Base-by-base conservation (phyloP, 2,888 invertebrate species). In the Synergus gifuensis region DNA sequence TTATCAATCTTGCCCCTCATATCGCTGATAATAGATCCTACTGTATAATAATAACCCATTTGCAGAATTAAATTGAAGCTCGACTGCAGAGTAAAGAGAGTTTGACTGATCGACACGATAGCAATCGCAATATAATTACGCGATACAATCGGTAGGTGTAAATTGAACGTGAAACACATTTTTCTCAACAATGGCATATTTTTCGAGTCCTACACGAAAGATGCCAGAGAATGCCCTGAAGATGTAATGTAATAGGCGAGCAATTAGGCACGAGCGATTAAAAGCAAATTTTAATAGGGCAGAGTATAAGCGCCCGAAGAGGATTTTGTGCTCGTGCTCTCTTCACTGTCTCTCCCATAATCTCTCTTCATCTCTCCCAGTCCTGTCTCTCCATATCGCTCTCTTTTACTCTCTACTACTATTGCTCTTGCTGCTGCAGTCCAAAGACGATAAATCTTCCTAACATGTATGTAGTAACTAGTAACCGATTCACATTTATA, bases 401-500 rank as follows among this genome's bases (percentile, higher is more conserved):
- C 82, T 84, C 82, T 84, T 79, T 81, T 82, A 82, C 81, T 82
- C 46, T 76, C 60, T 54, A 64, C 42, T 58, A 69, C 62, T 82
- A 40, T 36, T 78, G 78, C 60, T 69, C 77, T 54, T 78, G 64
- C 79, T 78, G 79, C 76, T 83, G 28, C 77, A 76, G 69, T 78
- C 73, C 79, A 79, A 84, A 80, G 81, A 85, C 87, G 85, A 90
- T 91, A 91, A 91, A 91, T 91, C 90, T 89, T 88, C 84, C 85
- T 86, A 87, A 89, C 88, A 86, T 89, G 88, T 85, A 89, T 89
- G 90, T 87, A 86, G 89, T 89, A 91, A 90, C 90, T 89, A 89
- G 90, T 90, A 89, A 90, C 90, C 90, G 87, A 91, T 90, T 91
- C 91, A 86, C 88, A 87, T 90, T 90, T 90, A 89, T 91, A 88